Evolutionary conservation across 2,888 invertebrate genomes (phyloP), one percentile per base, ranked within the genome.

Genomic region (Platycnemis pennipes): DNA sequence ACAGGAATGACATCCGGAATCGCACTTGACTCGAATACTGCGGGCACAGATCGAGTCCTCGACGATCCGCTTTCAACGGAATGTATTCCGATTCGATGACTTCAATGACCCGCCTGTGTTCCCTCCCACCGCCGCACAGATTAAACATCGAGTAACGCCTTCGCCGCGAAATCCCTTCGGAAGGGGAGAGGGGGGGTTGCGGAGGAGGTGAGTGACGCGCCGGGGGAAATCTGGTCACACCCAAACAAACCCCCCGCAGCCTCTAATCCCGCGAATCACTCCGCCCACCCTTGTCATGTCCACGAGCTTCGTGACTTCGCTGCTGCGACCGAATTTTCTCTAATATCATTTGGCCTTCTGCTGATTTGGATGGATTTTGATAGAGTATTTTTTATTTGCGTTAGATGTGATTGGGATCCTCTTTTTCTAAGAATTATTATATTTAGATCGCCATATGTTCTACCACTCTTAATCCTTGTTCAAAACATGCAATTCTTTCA

Each of bases 61-160:
- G 77, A 37, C 77, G n/a, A 37, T 16, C 77, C 77, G 3, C 37
- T 16, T 13, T 26, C n/a, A 31, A 11, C 11, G 7, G 5, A 13
- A 77, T 11, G 77, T 77, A 77, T 77, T 77, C 37, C 77, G n/a
- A 77, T 77, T 37, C 77, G 37, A 77, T 77, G 77, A 77, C 77
- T 77, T 77, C 77, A 77, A 37, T 26, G 1, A 63, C 16, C n/a
- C n/a, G n/a, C 37, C 26, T 7, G 77, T 31, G 11, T 77, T 77
- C 11, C 26, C 77, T 13, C 11, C 11, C 77, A 4, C 77, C 8
- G 37, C 22, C 11, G 26, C 63, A 63, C 7, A n/a, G 63, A 77
- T 77, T 77, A 77, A 77, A 31, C 77, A 4, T n/a, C 77, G 31
- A 11, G 77, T 77, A 77, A 11, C 77, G 77, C 77, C 31, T 37